Conservation (phyloP, 2,113 vertebrate genomes). For the Takifugu bimaculatus region DNA sequence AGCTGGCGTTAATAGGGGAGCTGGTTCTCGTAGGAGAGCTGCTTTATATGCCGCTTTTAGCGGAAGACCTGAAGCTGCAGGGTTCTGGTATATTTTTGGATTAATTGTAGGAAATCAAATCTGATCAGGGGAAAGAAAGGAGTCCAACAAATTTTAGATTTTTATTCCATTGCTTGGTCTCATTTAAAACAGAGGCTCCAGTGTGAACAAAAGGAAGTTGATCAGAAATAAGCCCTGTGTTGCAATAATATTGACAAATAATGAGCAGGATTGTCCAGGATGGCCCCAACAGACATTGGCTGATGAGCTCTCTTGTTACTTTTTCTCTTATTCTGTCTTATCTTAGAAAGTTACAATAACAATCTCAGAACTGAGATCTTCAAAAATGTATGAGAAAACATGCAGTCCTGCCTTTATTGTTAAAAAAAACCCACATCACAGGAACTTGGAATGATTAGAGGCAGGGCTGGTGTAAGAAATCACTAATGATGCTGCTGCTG, state of each 20-base stretch:
- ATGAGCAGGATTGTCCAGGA: conserved; percentile 20
- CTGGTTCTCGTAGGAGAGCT: conserved; percentile 4
- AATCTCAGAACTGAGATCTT: not conserved
- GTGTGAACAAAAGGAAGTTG: conserved; percentile 6
- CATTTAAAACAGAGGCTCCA: not conserved
- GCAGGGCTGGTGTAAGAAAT: conserved; percentile 2
- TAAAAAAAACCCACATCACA: conserved; percentile 3
- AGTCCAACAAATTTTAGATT: conserved; percentile 3
- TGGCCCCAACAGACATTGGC: conserved; percentile 1
- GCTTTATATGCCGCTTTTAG: not conserved
- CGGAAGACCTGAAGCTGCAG: not conserved
- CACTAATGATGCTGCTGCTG: conserved; percentile 52
- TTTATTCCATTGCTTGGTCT: conserved; percentile 12
- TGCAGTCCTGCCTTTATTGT: not conserved
- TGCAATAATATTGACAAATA: conserved; percentile 41
- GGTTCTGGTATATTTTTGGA: not conserved
- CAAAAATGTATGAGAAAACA: not conserved
- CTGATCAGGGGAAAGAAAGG: not conserved
- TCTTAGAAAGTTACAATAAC: not conserved
- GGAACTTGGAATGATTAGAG: conserved; percentile 24
- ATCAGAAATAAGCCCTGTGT: conserved; percentile 34
- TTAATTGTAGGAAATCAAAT: not conserved
- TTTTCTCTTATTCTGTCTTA: no score
- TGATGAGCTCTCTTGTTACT: not conserved
- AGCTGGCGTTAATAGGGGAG: conserved; percentile 15